Conservation (phyloP, 2,113 vertebrate genomes). For the Butorides virescens region DNA sequence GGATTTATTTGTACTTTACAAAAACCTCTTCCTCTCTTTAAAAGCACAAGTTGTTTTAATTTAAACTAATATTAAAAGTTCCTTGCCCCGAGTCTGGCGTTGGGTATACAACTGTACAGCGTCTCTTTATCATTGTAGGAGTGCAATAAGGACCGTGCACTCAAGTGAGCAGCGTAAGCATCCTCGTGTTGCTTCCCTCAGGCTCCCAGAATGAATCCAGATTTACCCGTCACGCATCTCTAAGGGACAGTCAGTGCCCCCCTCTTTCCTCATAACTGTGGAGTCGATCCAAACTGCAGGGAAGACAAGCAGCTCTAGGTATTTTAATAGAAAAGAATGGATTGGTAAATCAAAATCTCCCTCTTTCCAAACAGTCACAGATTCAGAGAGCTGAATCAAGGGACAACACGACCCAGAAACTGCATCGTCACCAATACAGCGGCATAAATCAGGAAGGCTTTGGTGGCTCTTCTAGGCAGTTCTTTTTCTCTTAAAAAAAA, state of each 20-base stretch:
- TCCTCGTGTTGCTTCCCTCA: not conserved
- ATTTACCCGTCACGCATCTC: not conserved
- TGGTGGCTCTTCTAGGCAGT: not conserved
- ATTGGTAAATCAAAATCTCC: not conserved
- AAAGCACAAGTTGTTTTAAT: not conserved
- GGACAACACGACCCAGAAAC: not conserved
- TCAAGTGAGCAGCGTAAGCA: not conserved
- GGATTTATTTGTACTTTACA: conserved; percentile 50
- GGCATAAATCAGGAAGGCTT: not conserved
- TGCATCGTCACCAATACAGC: not conserved
- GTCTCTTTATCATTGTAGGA: not conserved
- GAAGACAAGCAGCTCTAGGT: not conserved
- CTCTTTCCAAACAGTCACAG: not conserved
- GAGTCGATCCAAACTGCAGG: not conserved
- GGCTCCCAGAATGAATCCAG: not conserved
- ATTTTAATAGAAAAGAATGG: not conserved
- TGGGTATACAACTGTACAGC: not conserved
- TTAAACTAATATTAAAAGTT: conserved; percentile 16
- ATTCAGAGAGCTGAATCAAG: not conserved
- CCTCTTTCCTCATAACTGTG: not conserved
- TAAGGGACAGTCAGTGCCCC: not conserved
- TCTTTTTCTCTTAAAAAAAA: not conserved
- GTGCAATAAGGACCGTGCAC: not conserved
- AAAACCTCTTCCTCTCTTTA: conserved; percentile 18
- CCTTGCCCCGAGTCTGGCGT: not conserved